Conservation (phyloP, 2,888 invertebrate genomes). For the Laothoe populi region DNA sequence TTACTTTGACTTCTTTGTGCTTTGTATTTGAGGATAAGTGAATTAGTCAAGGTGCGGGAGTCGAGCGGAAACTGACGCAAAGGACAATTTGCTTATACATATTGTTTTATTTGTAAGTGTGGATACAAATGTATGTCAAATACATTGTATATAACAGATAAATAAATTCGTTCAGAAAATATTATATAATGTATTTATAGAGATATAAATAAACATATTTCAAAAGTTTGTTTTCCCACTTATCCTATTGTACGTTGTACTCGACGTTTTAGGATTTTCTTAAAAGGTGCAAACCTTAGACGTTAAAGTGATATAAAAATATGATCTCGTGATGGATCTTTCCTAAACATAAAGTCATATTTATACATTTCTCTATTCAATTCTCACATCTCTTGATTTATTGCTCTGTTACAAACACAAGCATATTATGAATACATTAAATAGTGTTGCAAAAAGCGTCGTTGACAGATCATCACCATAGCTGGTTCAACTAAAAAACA, state of each 20-base stretch:
- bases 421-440: neutral
- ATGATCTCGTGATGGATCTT: too few species aligned
- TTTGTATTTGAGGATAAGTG: neutral
- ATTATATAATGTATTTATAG: too few species aligned
- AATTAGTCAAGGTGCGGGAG: neutral
- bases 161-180: too few species aligned
- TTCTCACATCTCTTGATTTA: neutral
- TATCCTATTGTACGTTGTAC: too few species aligned
- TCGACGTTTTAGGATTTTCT: too few species aligned
- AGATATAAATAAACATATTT: too few species aligned
- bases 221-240: too few species aligned
- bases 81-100: neutral
- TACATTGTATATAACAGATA: too few species aligned
- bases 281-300: too few species aligned
- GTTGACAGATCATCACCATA: constrained; percentile 11
- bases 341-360: neutral
- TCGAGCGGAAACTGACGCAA: neutral
- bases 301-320: too few species aligned
- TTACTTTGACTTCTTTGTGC: neutral
- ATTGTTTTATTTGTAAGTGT: too few species aligned
- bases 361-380: neutral
- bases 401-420: neutral
- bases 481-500: neutral
- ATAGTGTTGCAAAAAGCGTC: neutral
- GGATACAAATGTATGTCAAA: too few species aligned